Percentiles rank a stretch among this genome's conserved stretches.
Evolutionary conservation across 1,140 invertebrate genomes (phyloP).

Genomic region (Triops longicaudatus): DNA sequence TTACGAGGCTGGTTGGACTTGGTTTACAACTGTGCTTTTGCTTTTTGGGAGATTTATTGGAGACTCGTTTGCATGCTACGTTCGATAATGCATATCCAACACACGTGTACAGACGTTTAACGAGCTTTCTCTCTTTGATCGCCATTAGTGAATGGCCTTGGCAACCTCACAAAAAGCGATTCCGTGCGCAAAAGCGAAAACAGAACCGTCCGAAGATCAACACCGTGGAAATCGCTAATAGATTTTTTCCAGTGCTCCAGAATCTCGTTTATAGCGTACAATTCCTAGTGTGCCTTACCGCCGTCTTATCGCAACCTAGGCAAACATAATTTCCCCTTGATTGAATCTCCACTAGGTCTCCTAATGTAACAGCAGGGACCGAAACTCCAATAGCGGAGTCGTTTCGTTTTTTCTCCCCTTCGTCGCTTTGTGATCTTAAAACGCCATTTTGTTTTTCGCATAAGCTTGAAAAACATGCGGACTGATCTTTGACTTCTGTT

Average conservation of each 20-base stretch:
- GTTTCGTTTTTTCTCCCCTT: no score
- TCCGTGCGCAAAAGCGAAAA: conserved; percentile 1
- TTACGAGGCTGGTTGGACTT: no score
- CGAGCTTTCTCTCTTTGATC: neutral
- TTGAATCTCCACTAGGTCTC: neutral
- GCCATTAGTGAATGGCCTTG: neutral
- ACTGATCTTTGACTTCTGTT: no score
- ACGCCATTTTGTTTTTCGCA: no score
- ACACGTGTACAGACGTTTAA: neutral
- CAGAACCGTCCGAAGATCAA: neutral
- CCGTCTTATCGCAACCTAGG: neutral
- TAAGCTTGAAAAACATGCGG: no score
- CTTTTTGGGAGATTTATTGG: no score
- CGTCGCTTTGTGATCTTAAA: no score
- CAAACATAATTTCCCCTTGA: neutral
- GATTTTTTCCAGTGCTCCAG: neutral
- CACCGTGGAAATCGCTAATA: neutral
- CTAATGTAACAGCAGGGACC: no score
- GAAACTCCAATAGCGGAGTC: no score
- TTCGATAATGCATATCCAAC: neutral
- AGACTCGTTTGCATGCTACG: neutral
- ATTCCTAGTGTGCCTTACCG: neutral
- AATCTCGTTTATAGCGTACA: neutral
- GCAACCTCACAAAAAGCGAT: neutral
- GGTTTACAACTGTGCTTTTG: no score